phyloP scores from a whole-genome alignment of 2,797 vertebrate species.

The Diceros bicornis region DNA sequence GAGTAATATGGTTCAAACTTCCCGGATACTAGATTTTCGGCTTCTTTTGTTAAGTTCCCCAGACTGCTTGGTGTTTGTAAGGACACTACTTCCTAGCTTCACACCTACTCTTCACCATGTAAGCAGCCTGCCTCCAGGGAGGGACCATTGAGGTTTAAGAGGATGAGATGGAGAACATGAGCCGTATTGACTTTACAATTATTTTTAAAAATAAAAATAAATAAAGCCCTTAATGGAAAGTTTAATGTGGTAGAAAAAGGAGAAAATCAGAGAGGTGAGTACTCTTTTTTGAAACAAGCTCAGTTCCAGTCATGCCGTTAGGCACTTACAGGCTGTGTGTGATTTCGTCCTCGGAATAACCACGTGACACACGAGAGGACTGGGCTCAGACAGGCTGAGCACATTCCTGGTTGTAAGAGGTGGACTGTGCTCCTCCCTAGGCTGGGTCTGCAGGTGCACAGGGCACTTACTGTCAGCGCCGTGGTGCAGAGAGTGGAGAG shows the following conservation, averaged over 20 bases:
- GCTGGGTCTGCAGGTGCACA: too few relatives aligned
- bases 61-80: rapidly evolving
- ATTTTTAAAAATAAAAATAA: background rate
- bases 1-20: rapidly evolving
- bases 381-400: too few relatives aligned
- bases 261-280: background rate
- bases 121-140: background rate
- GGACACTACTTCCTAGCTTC: rapidly evolving
- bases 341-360: too few relatives aligned
- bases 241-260: background rate
- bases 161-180: background rate
- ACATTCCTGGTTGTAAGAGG: too few relatives aligned
- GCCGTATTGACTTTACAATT: background rate
- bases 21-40: rapidly evolving
- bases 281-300: background rate
- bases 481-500: rapidly evolving
- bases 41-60: background rate
- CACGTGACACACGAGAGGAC: too few relatives aligned
- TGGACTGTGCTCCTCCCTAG: rapidly evolving
- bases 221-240: background rate
- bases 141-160: background rate
- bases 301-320: rapidly evolving
- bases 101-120: rapidly evolving
- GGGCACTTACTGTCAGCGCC: rapidly evolving
- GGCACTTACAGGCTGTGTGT: too few relatives aligned